Conservation (phyloP, 2,797 vertebrate genomes). For the Neomorphus geoffroyi region DNA sequence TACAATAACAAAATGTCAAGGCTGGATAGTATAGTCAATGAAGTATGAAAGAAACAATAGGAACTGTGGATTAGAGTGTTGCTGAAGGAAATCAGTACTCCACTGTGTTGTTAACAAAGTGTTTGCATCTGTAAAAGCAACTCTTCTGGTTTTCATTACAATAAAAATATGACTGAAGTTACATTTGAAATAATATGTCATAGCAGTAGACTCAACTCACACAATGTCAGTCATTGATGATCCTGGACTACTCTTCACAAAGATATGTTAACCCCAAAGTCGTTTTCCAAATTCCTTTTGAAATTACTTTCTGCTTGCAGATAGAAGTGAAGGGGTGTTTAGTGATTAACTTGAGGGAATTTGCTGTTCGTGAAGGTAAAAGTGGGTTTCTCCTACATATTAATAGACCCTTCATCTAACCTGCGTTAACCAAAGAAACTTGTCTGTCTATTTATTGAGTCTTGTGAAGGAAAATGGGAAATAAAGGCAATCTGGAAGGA, state of each 20-base stretch:
- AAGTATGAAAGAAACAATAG: constrained; percentile 46
- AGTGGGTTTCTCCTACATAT: background rate
- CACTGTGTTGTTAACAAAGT: background rate
- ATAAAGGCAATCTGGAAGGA: background rate
- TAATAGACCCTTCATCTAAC: background rate
- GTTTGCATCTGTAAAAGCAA: background rate
- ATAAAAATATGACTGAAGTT: background rate
- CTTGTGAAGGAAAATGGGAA: background rate
- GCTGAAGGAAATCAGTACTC: constrained; percentile 36
- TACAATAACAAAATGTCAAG: constrained; percentile 58
- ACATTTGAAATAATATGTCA: background rate
- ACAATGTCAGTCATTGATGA: background rate
- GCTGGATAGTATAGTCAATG: constrained; percentile 28
- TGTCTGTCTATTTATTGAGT: background rate
- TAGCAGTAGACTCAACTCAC: background rate
- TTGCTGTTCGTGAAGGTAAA: background rate
- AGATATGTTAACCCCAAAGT: background rate
- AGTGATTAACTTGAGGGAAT: background rate
- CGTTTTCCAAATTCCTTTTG: constrained; percentile 2
- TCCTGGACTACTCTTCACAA: background rate
- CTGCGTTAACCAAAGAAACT: background rate
- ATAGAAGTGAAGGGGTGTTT: background rate
- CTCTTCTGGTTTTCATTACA: background rate
- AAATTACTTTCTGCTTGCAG: constrained; percentile 6
- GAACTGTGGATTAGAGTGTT: constrained; percentile 13